phyloP scores from a whole-genome alignment of 2,888 invertebrate genomes.

The Mechanitis mazaeus region DNA sequence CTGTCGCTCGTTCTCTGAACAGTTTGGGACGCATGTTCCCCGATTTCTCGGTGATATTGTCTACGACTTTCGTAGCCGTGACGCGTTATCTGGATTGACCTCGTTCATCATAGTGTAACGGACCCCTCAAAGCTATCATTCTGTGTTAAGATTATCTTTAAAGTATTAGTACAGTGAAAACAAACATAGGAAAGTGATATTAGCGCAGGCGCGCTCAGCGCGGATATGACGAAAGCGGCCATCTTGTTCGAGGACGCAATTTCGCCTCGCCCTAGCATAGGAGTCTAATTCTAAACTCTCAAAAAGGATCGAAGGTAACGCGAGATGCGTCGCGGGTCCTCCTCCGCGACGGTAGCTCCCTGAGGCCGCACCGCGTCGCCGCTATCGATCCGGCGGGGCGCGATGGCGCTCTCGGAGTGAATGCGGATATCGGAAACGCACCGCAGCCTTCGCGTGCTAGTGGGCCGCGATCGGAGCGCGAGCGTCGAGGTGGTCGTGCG shows the following conservation, averaged over 20 bases:
- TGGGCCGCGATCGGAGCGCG: conserved; percentile 57
- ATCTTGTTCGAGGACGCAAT: conserved; percentile 72
- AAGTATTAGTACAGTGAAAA: conserved; percentile 57
- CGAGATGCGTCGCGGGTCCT: conserved; percentile 57
- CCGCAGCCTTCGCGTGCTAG: conserved; percentile 58
- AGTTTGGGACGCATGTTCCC: conserved; percentile 48
- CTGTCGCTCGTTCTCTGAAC: conserved; percentile 38
- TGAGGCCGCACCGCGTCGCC: conserved; percentile 67
- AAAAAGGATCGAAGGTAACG: conserved; percentile 40
- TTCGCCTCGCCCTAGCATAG: conserved; percentile 72
- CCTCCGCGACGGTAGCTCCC: conserved; percentile 57
- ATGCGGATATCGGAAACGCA: conserved; percentile 70
- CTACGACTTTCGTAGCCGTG: conserved; percentile 39
- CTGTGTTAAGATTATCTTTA: conserved; percentile 39
- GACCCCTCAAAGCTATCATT: conserved; percentile 29
- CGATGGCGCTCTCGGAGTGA: conserved; percentile 72
- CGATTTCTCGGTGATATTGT: conserved; percentile 46
- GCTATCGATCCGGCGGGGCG: conserved; percentile 69
- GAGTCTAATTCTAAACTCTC: conserved; percentile 52
- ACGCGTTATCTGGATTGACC: conserved; percentile 29
- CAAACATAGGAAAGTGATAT: conserved; percentile 64
- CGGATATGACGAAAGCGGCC: conserved; percentile 72
- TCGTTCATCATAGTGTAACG: conserved; percentile 17
- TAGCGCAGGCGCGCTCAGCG: conserved; percentile 69
- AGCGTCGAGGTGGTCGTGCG: conserved; percentile 62